phyloP scores from a whole-genome alignment of 2,113 vertebrate genomes.

The Melierax canorus region DNA sequence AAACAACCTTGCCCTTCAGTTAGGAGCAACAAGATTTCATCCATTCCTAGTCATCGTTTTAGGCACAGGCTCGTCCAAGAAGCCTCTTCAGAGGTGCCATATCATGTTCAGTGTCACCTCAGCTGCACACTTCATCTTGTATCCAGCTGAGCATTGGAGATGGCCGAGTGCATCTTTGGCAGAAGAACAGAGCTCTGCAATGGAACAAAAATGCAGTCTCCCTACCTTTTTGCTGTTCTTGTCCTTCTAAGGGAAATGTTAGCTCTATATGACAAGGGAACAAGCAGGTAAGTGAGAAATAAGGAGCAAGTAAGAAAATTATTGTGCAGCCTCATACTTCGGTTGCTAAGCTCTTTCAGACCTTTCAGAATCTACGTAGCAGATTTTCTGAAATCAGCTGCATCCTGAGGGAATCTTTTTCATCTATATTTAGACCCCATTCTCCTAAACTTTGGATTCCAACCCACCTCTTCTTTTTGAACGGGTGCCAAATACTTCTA shows the following conservation, averaged over 20 bases:
- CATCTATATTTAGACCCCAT: background rate
- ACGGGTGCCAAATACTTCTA: background rate
- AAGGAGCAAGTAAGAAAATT: background rate
- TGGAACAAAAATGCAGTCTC: background rate
- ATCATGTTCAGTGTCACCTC: background rate
- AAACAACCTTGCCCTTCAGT: background rate
- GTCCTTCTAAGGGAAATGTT: background rate
- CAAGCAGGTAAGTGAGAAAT: background rate
- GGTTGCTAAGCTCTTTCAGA: background rate
- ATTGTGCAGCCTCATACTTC: background rate
- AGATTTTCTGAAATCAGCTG: background rate
- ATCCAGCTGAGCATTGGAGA: background rate
- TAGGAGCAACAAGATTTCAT: background rate
- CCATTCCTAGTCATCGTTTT: background rate
- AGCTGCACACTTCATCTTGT: background rate
- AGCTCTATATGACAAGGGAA: background rate
- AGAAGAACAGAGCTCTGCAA: background rate
- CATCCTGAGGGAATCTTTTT: background rate
- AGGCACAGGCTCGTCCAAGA: background rate
- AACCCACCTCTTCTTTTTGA: background rate
- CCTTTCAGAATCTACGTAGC: background rate
- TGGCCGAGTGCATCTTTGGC: background rate
- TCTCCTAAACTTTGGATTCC: background rate
- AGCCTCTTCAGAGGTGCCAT: background rate
- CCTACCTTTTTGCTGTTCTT: background rate